phyloP scores from a whole-genome alignment of 1,140 invertebrate genomes.

The Mycetomoellerius zeteki region DNA sequence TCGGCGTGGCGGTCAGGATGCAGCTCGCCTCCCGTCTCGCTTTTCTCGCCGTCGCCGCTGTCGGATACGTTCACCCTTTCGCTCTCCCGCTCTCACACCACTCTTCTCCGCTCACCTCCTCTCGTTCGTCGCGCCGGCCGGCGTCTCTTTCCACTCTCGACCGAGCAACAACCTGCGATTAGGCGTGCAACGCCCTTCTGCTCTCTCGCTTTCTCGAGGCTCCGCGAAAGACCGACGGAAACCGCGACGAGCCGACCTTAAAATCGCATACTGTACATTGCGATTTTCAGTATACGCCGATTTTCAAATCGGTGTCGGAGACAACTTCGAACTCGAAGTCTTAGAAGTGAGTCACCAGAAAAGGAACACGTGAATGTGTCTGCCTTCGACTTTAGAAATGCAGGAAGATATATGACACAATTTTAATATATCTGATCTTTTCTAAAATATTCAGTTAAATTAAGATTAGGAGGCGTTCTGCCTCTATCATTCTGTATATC shows the following conservation, averaged over 20 bases:
- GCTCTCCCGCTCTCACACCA: neutral
- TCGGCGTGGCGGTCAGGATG: neutral
- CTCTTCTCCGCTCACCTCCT: neutral
- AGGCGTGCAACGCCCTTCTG: constrained; percentile 31
- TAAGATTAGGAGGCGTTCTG: neutral
- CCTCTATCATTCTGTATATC: neutral
- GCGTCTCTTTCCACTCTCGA: constrained; percentile 55
- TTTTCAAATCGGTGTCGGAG: neutral
- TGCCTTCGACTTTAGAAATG: neutral
- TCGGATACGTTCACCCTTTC: constrained; percentile 52
- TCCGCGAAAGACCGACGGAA: constrained; percentile 28
- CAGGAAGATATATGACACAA: neutral
- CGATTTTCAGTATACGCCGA: constrained; percentile 38
- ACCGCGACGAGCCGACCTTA: constrained; percentile 32
- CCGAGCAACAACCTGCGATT: constrained; percentile 56
- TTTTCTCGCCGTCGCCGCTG: constrained; percentile 21
- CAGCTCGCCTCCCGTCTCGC: neutral
- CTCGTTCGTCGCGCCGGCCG: neutral
- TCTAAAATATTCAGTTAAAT: neutral
- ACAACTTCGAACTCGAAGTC: neutral
- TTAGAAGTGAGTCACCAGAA: neutral
- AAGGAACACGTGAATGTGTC: neutral
- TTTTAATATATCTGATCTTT: neutral
- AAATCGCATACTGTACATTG: constrained; percentile 31
- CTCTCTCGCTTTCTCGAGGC: constrained; percentile 41